Conservation (phyloP, 2,888 invertebrate species). For the Eupeodes latifasciatus region DNA sequence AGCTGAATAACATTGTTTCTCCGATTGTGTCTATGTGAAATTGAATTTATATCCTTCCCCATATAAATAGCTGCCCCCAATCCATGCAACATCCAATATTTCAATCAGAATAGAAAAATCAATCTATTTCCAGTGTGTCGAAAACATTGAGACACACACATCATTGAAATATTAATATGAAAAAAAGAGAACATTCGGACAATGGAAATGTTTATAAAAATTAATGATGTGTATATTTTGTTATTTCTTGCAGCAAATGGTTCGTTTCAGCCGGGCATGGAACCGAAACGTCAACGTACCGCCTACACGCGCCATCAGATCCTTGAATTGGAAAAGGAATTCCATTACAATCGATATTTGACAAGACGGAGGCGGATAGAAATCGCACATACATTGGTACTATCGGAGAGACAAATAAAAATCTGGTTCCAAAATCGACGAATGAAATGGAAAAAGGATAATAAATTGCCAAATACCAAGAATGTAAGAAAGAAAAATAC, state of each 20-base stretch:
- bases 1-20: constrained; percentile 77
- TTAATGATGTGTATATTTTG: constrained; percentile 78
- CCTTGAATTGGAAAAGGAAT: constrained; percentile 98
- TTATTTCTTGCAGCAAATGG: constrained; percentile 90
- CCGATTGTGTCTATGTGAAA: constrained; percentile 72
- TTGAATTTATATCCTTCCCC: constrained; percentile 57
- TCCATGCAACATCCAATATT: constrained; percentile 38
- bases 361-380: constrained; percentile 97
- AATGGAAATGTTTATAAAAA: constrained; percentile 61
- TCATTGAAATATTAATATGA: background rate
- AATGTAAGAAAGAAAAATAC: constrained; percentile 87
- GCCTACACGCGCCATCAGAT: constrained; percentile 99
- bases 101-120: constrained; percentile 71
- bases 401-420: constrained; percentile 95
- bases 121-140: constrained; percentile 63
- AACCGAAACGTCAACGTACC: constrained; percentile 97
- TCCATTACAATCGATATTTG: constrained; percentile 98
- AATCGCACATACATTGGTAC: constrained; percentile 97
- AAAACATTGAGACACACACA: constrained; percentile 39
- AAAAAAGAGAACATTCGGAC: constrained; percentile 53
- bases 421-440: constrained; percentile 94
- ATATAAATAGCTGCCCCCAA: background rate
- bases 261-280: constrained; percentile 95
- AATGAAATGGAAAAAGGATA: constrained; percentile 94
- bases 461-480: constrained; percentile 85